Conservation (phyloP, 2,113 vertebrate species). For the Picathartes gymnocephalus region DNA sequence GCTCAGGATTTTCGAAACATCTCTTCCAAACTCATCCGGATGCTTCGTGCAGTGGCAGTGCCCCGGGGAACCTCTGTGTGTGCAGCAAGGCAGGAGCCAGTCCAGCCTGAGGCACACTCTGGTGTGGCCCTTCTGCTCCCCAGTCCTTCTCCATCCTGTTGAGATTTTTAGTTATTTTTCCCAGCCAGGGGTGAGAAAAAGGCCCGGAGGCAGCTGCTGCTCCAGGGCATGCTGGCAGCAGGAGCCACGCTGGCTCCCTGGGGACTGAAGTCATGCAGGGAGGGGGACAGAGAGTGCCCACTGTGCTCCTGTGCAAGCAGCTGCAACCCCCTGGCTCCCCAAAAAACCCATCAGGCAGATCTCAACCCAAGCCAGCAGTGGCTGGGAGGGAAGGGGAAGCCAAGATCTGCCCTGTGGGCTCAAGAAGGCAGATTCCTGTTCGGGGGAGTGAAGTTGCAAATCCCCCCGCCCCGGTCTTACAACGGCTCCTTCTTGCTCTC, state of each 20-base stretch:
- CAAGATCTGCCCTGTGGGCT: accelerated
- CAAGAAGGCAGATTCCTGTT: neutral
- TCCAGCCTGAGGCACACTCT: neutral
- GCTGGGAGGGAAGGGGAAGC: neutral
- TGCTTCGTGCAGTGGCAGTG: neutral
- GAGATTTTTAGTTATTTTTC: neutral
- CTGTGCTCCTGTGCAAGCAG: neutral
- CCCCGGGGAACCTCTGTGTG: accelerated
- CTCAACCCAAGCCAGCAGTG: accelerated
- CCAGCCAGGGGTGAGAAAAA: neutral
- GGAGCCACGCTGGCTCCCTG: neutral
- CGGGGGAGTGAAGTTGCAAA: neutral
- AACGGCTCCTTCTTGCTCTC: constrained; percentile 5
- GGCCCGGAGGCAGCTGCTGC: neutral
- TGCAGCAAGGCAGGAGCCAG: neutral
- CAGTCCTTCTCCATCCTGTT: neutral
- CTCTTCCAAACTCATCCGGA: neutral
- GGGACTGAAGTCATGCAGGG: neutral
- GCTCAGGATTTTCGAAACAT: neutral
- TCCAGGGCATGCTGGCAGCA: neutral
- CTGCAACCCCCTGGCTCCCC: neutral
- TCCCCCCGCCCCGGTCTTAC: neutral
- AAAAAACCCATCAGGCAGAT: neutral
- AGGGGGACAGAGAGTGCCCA: neutral
- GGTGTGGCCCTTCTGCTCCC: neutral